Conservation (phyloP, 2,797 vertebrate genomes). For the Hozukius guyotensis region DNA sequence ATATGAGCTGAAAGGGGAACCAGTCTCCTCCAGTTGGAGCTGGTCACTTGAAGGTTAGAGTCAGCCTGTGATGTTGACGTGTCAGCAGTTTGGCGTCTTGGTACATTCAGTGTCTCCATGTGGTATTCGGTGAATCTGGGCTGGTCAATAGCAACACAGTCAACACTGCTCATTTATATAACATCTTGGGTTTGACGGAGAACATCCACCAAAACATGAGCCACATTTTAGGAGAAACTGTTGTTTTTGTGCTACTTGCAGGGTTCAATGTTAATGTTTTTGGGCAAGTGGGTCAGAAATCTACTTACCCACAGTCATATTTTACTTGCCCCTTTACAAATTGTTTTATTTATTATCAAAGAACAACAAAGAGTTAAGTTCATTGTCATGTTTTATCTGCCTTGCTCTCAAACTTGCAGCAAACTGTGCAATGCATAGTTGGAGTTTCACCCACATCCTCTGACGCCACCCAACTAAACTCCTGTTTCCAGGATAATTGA, state of each 20-base stretch:
- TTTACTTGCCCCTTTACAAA: no score
- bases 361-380: no score
- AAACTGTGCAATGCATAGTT: no score
- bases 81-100: constrained; percentile 59
- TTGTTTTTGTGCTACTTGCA: neutral
- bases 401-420: no score
- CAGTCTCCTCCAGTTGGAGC: constrained; percentile 24
- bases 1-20: constrained; percentile 38
- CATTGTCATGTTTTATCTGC: no score
- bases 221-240: neutral
- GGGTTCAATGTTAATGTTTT: no score
- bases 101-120: constrained; percentile 51
- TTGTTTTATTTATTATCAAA: no score
- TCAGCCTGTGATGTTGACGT: constrained; percentile 25
- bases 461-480: no score
- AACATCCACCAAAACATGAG: neutral
- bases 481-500: no score
- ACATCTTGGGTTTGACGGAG: neutral
- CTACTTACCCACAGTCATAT: no score
- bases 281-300: no score
- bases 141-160: constrained; percentile 8
- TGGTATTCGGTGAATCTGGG: constrained; percentile 51
- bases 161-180: neutral
- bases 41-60: constrained; percentile 67
- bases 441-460: no score